Conservation (phyloP, 1,140 invertebrate species). For the Drosophila guanche region DNA sequence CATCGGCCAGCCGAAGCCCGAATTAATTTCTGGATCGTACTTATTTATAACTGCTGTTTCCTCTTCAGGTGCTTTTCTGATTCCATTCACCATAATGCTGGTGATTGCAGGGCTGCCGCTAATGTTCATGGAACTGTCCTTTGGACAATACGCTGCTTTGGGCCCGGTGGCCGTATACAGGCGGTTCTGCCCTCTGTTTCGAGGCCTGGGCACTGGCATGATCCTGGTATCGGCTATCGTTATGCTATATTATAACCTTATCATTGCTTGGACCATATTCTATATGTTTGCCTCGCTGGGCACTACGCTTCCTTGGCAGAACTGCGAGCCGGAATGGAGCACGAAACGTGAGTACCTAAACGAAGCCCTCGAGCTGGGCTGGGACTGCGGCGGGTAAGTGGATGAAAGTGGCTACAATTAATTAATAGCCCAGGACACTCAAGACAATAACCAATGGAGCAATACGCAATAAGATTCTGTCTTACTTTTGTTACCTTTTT, state of each 20-base stretch:
- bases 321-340: conserved; percentile 90
- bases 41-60: neutral
- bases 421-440: conserved; percentile 34
- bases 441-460: neutral
- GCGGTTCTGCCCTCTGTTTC: conserved; percentile 88
- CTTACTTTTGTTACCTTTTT: conserved; percentile 45
- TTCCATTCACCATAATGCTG: conserved; percentile 93
- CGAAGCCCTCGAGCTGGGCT: neutral
- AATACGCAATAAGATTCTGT: conserved; percentile 16
- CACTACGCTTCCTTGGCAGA: conserved; percentile 90
- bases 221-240: conserved; percentile 92
- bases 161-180: conserved; percentile 89
- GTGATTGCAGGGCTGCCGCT: conserved; percentile 92
- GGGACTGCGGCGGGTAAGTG: too few species aligned
- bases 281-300: conserved; percentile 91
- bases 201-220: conserved; percentile 92
- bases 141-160: conserved; percentile 90
- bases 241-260: conserved; percentile 93
- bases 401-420: conserved; percentile 36
- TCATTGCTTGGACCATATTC: conserved; percentile 93
- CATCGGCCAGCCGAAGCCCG: too few species aligned
- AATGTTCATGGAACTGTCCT: conserved; percentile 94
- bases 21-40: too few species aligned
- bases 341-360: conserved; percentile 85
- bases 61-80: conserved; percentile 89